Evolutionary conservation across 2,113 vertebrate species (phyloP), one percentile per base, ranked within the genome.

Genomic region (Oenanthe oenanthe): DNA sequence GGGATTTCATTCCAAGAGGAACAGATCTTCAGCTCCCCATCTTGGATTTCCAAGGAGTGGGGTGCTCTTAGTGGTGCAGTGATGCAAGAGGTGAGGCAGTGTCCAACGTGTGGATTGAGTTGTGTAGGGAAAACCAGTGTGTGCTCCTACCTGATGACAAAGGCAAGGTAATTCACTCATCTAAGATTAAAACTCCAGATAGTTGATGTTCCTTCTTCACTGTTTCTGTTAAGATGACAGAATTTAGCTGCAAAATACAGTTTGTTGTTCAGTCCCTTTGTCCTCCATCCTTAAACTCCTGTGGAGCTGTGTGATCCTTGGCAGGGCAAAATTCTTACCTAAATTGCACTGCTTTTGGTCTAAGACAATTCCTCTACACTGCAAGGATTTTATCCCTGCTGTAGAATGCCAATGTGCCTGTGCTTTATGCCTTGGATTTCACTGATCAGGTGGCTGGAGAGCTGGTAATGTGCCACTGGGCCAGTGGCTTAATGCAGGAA

Each of bases 401-500:
- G 25, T 6, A 77, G 47, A 77, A 61, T 48, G 56, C 36, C 43
- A 45, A 2, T 24, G 18, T 79, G 53, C 26, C 70, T n/a, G 6
- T 85, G 76, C 50, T 50, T 17, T 42, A n/a, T 58, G 58, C 83
- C 57, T 94, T 74, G 62, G 71, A 43, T 88, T 97, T 86, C 45
- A 79, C 95, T 75, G 80, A 86, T 58, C 34, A 31, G 67, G 83
- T 60, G 66, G 62, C 50, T 38, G 58, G 34, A 36, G 67, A 92
- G 71, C 87, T 85, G 91, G 75, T 89, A 74, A 89, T 89, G 48
- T 61, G 83, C 92, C 61, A 88, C 81, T 42, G 53, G 73, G 78
- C 89, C 45, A 91, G 81, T 65, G 82, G 61, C 88, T 94, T 97
- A 93, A 60, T 87, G 93, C 89, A 94, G 89, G 85, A 82, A 88